Conservation (phyloP, 2,888 invertebrate genomes). For the Pogonocherus hispidulus region DNA sequence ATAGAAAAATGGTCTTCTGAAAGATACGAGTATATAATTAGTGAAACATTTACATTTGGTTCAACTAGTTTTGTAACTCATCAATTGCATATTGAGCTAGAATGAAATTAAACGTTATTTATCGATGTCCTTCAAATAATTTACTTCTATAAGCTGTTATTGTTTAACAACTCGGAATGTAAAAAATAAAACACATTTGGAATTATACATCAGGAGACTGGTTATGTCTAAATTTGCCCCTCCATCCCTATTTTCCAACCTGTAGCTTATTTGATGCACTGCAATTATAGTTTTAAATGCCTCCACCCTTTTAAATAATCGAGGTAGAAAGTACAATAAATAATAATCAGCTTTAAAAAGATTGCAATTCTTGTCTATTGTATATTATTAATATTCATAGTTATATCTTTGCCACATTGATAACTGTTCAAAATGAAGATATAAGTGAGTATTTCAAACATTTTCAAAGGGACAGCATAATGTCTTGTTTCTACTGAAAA, state of each 20-base stretch:
- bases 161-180: slow-evolving; percentile 40
- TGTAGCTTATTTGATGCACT: slow-evolving; percentile 60
- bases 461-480: background rate
- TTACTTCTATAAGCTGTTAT: slow-evolving; percentile 43
- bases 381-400: slow-evolving; percentile 42
- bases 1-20: too few species aligned
- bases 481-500: slow-evolving; percentile 8
- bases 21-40: too few species aligned
- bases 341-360: slow-evolving; percentile 59
- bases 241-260: slow-evolving; percentile 53
- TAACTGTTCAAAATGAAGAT: background rate
- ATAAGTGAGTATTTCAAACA: background rate
- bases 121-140: too few species aligned
- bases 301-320: slow-evolving; percentile 42
- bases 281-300: slow-evolving; percentile 51
- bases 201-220: slow-evolving; percentile 47
- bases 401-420: slow-evolving; percentile 24
- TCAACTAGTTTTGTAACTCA: too few species aligned
- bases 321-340: slow-evolving; percentile 64
- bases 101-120: too few species aligned
- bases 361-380: slow-evolving; percentile 47
- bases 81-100: too few species aligned
- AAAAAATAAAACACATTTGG: slow-evolving; percentile 33
- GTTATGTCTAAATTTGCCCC: slow-evolving; percentile 47
- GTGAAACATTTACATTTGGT: too few species aligned